Base-by-base conservation (phyloP, 30 jellyfish, hydroid and myxozoan genomes). In the Rhopilema esculentum region DNA sequence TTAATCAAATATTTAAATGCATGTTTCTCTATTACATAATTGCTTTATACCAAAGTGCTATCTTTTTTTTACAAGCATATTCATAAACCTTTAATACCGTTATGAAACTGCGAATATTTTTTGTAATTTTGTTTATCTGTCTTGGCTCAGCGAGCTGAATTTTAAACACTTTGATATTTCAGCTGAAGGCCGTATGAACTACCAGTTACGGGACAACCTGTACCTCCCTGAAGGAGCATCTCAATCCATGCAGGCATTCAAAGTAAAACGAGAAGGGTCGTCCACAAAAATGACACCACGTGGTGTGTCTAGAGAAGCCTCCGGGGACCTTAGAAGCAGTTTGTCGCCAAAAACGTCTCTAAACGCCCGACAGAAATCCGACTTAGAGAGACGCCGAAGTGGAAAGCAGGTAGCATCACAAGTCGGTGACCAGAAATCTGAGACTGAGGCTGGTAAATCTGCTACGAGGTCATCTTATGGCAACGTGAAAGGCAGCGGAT, bases 111-210 rank as follows among this genome's bases (percentile, higher is more conserved):
- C n/a, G n/a, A n/a, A n/a, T n/a, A n/a, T n/a, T n/a, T n/a, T n/a
- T n/a, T n/a, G n/a, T n/a, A n/a, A 22, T 4, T 8, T 48, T 75
- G 26, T 4, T 24, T 75, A 7, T 16, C 76, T 6, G 6, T 63
- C 20, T 4, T 23, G 33, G 20, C 17, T 6, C 50, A n/a, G 2
- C 40, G 8, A 23, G 20, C 15, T 4, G 15, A 19, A 25, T 19
- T 2, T 63, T 63, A 1, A 1, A 9, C 16, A 23, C 52, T 66
- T 18, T 9, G 26, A 76, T 28, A 24, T 87, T 93, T 27, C 84
- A 93, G 99, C 99, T 72, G 97, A 94, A 26, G 99, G 99, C 52
- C 80, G 92, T 32, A 94, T 87, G 67, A 89, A 89, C 68, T 89
- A 49, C 70, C 98, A 94, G 63, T 90, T 94, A 12, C 96, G 99